phyloP scores from a whole-genome alignment of 1,140 invertebrate genomes.

The Ips nitidus region DNA sequence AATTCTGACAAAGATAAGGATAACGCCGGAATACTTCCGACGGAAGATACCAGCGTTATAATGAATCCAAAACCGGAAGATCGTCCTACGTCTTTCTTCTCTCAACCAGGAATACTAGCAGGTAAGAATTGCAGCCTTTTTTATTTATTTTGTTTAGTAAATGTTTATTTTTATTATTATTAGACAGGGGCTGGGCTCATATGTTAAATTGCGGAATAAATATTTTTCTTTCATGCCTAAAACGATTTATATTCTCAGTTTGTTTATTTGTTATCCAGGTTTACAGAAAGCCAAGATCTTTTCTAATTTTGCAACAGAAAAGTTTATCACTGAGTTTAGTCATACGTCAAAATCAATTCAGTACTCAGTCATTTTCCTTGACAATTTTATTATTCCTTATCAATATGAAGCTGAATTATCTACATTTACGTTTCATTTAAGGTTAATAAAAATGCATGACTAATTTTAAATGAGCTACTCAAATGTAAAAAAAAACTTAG shows the following conservation, averaged over 20 bases:
- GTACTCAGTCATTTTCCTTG: neutral
- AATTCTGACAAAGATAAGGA: conserved; percentile 23
- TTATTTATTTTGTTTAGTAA: neutral
- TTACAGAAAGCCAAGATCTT: conserved; percentile 2
- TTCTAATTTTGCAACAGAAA: neutral
- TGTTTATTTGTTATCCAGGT: neutral
- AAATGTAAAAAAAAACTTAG: too few relatives aligned
- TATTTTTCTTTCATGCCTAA: too few relatives aligned
- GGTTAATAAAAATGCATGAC: too few relatives aligned
- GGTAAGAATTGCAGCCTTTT: conserved; percentile 58
- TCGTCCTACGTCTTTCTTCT: conserved; percentile 85
- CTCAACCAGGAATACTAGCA: conserved; percentile 90
- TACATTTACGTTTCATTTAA: too few relatives aligned
- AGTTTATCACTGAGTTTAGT: neutral
- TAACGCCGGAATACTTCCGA: conserved; percentile 12
- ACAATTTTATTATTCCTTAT: neutral
- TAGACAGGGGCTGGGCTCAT: neutral
- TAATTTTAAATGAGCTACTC: too few relatives aligned
- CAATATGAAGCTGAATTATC: too few relatives aligned
- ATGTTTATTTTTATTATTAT: neutral
- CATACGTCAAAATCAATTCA: neutral
- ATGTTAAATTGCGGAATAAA: too few relatives aligned
- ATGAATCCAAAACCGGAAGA: conserved; percentile 80
- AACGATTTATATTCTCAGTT: too few relatives aligned
- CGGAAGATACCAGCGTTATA: conserved; percentile 56